Evolutionary conservation across 2,797 vertebrate species (phyloP).

Genomic region (Tauraco hartlaubi): DNA sequence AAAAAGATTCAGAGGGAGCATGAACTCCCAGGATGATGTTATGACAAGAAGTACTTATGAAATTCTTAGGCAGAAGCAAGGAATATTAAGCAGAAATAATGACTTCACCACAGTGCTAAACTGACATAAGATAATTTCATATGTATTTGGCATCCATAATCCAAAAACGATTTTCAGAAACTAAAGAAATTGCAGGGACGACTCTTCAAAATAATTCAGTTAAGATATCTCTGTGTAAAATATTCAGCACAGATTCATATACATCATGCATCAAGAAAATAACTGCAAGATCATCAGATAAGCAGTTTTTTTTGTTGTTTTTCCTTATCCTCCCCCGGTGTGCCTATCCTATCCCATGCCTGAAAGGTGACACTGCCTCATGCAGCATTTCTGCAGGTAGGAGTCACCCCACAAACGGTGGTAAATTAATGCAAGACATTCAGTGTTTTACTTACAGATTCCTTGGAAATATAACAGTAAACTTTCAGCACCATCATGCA

Average conservation of each 20-base stretch:
- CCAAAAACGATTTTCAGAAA: not conserved
- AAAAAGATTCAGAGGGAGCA: not conserved
- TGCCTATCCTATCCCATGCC: not conserved
- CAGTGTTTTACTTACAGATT: not conserved
- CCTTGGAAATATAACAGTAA: not conserved
- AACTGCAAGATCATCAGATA: not conserved
- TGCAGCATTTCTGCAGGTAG: not conserved
- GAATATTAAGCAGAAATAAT: not conserved
- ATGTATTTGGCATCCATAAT: not conserved
- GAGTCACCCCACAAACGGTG: not conserved
- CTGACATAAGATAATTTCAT: not conserved
- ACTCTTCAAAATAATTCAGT: not conserved
- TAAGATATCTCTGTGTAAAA: not conserved
- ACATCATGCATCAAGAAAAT: not conserved
- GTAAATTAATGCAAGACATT: not conserved
- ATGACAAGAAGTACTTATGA: not conserved
- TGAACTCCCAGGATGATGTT: not conserved
- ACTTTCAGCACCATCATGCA: not conserved
- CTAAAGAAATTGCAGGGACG: not conserved
- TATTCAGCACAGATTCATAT: not conserved
- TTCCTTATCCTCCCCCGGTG: not conserved
- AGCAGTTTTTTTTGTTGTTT: not conserved
- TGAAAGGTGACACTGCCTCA: not conserved
- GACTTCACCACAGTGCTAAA: not conserved
- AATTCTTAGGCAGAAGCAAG: not conserved